Percentiles rank a stretch among this genome's conserved stretches.
phyloP scores from a whole-genome alignment of 2,113 vertebrate genomes.

The Tauraco erythrolophus region DNA sequence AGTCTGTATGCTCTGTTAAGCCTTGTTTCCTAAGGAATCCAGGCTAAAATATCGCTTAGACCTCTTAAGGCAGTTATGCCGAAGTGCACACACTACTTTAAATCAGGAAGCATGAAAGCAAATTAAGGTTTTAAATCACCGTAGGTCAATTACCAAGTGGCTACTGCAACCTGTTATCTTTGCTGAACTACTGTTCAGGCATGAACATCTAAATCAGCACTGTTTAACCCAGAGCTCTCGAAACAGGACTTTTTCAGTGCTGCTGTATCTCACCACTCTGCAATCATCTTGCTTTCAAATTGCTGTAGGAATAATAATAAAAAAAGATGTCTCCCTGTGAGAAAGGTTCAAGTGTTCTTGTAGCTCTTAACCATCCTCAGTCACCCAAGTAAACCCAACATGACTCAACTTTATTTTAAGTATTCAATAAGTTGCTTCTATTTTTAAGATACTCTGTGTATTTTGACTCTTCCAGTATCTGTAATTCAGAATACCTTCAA shows the following conservation, averaged over 20 bases:
- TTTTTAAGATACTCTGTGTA: background rate
- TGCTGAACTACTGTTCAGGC: conserved; percentile 16
- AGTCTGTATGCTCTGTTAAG: background rate
- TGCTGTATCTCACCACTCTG: background rate
- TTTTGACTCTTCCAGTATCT: background rate
- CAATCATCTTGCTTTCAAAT: conserved; percentile 19
- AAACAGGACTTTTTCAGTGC: background rate
- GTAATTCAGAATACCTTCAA: background rate
- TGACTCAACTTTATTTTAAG: background rate
- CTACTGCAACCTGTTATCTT: conserved; percentile 61
- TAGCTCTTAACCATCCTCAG: background rate
- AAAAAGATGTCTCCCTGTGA: background rate
- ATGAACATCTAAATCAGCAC: conserved; percentile 49
- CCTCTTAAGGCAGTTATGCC: conserved; percentile 33
- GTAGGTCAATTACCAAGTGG: conserved; percentile 47
- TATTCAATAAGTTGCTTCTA: background rate
- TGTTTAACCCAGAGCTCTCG: conserved; percentile 36
- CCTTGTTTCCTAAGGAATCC: conserved; percentile 15
- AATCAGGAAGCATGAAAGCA: conserved; percentile 42
- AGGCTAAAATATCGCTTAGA: conserved; percentile 40
- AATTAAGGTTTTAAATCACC: conserved; percentile 64
- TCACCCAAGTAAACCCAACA: background rate
- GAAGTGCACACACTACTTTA: conserved; percentile 36
- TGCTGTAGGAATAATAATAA: background rate
- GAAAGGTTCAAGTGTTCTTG: background rate